Percentiles rank a stretch among this genome's conserved stretches.
Evolutionary conservation across 2,888 invertebrate genomes (phyloP).

Genomic region (Odontocerum albicorne): DNA sequence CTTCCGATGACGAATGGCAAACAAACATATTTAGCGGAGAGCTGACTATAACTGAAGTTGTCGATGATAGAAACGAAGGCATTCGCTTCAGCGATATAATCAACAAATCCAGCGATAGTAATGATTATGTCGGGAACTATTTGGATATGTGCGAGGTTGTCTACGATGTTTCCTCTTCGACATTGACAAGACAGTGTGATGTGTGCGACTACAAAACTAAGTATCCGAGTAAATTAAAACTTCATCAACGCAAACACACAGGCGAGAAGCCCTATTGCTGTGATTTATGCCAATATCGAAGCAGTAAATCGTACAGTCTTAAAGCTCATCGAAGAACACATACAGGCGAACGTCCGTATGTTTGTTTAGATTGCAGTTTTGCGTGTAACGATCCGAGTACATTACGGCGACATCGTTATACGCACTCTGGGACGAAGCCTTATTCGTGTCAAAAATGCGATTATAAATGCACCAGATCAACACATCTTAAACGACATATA

Average conservation of each 20-base stretch:
- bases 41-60: conserved; percentile 18
- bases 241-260: conserved; percentile 5
- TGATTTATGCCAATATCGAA: conserved; percentile 13
- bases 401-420: conserved; percentile 11
- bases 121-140: conserved; percentile 10
- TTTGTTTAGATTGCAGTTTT: conserved; percentile 11
- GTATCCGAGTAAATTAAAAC: conserved; percentile 8
- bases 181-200: conserved; percentile 2
- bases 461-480: conserved; percentile 15
- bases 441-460: conserved; percentile 12
- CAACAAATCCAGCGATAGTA: background rate
- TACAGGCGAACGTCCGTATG: conserved; percentile 15
- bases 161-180: too few species aligned
- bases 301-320: conserved; percentile 17
- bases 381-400: conserved; percentile 19
- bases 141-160: conserved; percentile 13
- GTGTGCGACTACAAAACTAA: conserved; percentile 18
- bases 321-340: conserved; percentile 14
- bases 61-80: background rate
- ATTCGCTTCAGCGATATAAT: background rate
- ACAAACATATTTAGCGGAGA: conserved; percentile 18
- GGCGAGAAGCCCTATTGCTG: conserved; percentile 8
- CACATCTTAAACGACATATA: conserved; percentile 15
- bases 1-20: conserved; percentile 18
- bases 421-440: conserved; percentile 10